Conservation (phyloP, 1,140 invertebrate species). For the Paraescarpia echinospica region DNA sequence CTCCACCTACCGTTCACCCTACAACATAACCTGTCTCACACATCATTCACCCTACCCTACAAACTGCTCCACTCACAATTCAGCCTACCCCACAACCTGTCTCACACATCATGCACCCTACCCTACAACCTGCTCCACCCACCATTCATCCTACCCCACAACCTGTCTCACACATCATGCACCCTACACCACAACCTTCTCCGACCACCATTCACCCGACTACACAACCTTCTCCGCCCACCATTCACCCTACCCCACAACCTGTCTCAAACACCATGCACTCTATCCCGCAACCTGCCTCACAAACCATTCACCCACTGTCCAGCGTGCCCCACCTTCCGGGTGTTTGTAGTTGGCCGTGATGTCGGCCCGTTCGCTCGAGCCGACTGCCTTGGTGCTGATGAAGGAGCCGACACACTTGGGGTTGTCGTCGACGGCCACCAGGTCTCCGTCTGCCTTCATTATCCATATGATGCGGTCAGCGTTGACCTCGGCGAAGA, state of each 20-base stretch:
- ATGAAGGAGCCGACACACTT: conserved; percentile 77
- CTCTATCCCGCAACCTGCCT: background rate
- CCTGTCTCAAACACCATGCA: background rate
- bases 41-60: too few species aligned
- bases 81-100: too few species aligned
- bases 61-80: too few species aligned
- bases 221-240: background rate
- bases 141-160: too few species aligned
- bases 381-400: conserved; percentile 83
- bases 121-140: too few species aligned
- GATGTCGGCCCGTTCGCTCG: conserved; percentile 71
- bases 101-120: too few species aligned
- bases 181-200: too few species aligned
- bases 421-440: conserved; percentile 55
- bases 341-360: conserved; percentile 85
- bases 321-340: conserved; percentile 66
- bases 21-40: too few species aligned
- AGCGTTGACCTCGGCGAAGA: conserved; percentile 81
- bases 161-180: too few species aligned
- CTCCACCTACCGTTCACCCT: too few species aligned
- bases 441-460: conserved; percentile 21
- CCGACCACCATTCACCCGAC: too few species aligned
- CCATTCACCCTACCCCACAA: background rate
- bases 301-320: background rate
- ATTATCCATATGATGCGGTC: conserved; percentile 67